Conservation (phyloP, 2,797 vertebrate species). For the Paratrypauchen microcephalus region DNA sequence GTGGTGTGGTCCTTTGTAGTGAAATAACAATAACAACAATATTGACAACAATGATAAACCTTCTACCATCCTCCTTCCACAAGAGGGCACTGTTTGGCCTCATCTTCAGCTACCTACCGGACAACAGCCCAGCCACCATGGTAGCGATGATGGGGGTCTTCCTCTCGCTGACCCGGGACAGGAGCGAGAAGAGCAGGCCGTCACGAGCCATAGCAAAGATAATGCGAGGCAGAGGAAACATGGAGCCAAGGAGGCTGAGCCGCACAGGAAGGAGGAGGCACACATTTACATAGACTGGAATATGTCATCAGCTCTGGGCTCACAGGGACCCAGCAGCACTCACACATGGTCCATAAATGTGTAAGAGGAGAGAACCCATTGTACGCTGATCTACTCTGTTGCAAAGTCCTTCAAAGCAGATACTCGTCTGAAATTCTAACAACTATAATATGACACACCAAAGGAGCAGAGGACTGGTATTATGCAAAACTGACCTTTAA, state of each 20-base stretch:
- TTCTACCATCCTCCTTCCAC: conserved; percentile 46
- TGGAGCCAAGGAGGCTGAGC: conserved; percentile 76
- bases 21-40: not conserved
- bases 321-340: conserved; percentile 35
- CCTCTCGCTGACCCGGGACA: conserved; percentile 69
- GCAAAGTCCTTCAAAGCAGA: too few species aligned
- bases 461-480: too few species aligned
- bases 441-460: too few species aligned
- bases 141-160: conserved; percentile 72
- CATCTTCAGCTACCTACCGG: conserved; percentile 60
- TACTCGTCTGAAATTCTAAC: too few species aligned
- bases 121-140: conserved; percentile 67
- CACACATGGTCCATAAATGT: too few species aligned
- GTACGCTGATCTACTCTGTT: too few species aligned
- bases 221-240: conserved; percentile 76
- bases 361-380: too few species aligned
- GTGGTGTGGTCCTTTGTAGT: too few species aligned
- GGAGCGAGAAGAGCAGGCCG: conserved; percentile 74
- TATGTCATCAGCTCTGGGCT: conserved; percentile 25
- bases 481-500: too few species aligned
- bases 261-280: conserved; percentile 42
- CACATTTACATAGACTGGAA: conserved; percentile 36
- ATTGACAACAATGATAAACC: not conserved
- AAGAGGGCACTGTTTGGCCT: conserved; percentile 33
- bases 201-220: conserved; percentile 77